A percentile compares a stretch with the other conserved stretches of the same genome.
These are phyloP conservation scores for Sesamia inferens DNA, from an alignment of 2,888 invertebrate species.

Conservation along the genomic window DNA sequence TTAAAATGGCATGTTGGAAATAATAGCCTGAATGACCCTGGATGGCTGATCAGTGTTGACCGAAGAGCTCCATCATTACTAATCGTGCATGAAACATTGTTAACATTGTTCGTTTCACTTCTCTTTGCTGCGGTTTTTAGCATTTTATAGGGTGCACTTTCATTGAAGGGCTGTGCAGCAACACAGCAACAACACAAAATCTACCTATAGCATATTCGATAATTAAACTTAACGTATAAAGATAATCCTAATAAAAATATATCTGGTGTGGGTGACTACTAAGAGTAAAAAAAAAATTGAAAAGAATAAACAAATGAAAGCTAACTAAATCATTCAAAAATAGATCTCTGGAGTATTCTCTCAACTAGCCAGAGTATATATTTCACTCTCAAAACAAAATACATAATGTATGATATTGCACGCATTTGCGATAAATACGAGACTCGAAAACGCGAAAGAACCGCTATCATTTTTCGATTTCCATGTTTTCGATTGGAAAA, in stretches of 20 bases:
- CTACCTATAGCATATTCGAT: neutral
- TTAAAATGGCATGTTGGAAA: neutral
- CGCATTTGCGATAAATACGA: conserved; percentile 31
- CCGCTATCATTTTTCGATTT: conserved; percentile 46
- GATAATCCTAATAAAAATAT: neutral
- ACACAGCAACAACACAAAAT: neutral
- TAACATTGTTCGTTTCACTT: neutral
- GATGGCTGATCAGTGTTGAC: no score
- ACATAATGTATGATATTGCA: conserved; percentile 41
- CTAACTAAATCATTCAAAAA: conserved; percentile 8
- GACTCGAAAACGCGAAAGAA: conserved; percentile 43
- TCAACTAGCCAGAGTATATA: conserved; percentile 20
- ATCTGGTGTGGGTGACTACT: no score
- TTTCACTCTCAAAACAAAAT: conserved; percentile 31
- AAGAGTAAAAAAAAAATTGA: neutral
- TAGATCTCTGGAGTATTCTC: conserved; percentile 4
- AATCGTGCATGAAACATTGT: conserved; percentile 11
- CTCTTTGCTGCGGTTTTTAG: neutral
- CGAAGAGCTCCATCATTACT: neutral
- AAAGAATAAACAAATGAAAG: conserved; percentile 3
- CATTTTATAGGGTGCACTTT: neutral
- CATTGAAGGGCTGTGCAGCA: neutral
- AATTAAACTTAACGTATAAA: neutral
- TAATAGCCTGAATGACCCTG: no score
- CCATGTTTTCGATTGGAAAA: conserved; percentile 40